Evolutionary conservation across 2,888 invertebrate species (phyloP).

Genomic region (Polydrusus pterygomalis): DNA sequence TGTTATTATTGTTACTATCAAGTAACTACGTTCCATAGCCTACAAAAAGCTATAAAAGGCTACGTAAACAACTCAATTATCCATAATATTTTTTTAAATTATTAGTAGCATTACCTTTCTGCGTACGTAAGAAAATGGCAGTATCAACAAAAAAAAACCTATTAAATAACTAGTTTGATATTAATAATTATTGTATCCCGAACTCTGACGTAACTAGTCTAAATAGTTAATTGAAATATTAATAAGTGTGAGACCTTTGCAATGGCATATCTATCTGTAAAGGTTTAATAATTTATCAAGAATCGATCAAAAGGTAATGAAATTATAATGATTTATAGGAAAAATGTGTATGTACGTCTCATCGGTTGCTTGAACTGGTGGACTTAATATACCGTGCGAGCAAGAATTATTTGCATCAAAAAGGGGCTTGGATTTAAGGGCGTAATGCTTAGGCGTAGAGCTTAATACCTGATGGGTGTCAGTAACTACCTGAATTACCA

Average conservation of each 20-base stretch:
- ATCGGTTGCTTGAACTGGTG: background rate
- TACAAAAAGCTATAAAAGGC: background rate
- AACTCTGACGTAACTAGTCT: conserved; percentile 6
- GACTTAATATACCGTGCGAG: too few relatives aligned
- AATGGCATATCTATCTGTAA: conserved; percentile 19
- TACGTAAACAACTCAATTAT: background rate
- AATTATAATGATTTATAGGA: conserved; percentile 29
- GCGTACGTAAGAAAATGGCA: background rate
- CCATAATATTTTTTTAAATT: background rate
- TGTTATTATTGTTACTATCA: too few relatives aligned
- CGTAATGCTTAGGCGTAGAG: too few relatives aligned
- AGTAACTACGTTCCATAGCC: too few relatives aligned
- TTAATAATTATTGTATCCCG: background rate
- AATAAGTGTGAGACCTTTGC: conserved; percentile 50
- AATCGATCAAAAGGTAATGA: conserved; percentile 32
- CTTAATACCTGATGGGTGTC: too few relatives aligned
- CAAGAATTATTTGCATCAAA: too few relatives aligned
- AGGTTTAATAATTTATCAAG: conserved; percentile 35
- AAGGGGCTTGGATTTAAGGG: too few relatives aligned
- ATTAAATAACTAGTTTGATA: background rate
- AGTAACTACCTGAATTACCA: too few relatives aligned
- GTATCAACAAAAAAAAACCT: background rate
- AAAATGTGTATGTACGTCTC: too few relatives aligned
- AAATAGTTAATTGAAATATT: conserved; percentile 45
- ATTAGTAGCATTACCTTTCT: background rate